phyloP scores from a whole-genome alignment of 2,113 vertebrate genomes.

The Rhineura floridana region DNA sequence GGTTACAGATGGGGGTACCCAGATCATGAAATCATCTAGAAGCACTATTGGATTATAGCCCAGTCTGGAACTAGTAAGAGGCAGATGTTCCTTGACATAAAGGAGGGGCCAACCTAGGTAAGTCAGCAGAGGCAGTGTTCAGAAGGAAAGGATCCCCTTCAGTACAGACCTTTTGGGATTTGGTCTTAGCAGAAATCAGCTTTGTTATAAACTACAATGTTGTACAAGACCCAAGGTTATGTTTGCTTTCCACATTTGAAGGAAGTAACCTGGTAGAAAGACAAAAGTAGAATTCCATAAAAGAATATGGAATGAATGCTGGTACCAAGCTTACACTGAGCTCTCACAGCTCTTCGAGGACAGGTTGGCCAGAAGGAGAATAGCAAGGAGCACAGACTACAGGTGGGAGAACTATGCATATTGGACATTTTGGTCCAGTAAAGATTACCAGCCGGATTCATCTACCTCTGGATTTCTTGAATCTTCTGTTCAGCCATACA shows the following conservation, averaged over 20 bases:
- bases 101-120: not conserved
- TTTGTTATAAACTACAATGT: no score
- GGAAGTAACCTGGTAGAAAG: not conserved
- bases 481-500: not conserved
- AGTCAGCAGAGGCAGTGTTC: not conserved
- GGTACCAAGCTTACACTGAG: not conserved
- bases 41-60: not conserved
- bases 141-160: no score
- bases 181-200: no score
- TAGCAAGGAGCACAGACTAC: not conserved
- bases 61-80: not conserved
- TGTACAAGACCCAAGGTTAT: no score
- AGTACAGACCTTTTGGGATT: no score
- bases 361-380: not conserved
- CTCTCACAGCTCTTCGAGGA: not conserved
- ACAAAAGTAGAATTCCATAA: not conserved
- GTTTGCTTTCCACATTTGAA: no score
- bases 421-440: not conserved
- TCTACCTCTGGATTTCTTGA: not conserved
- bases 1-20: not conserved
- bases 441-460: not conserved
- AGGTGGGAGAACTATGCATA: not conserved
- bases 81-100: not conserved
- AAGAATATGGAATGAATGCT: not conserved
- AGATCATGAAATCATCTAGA: not conserved